These are phyloP conservation scores for Philereme vetulata DNA, from an alignment of 2,888 invertebrate species.

Conservation along the genomic window DNA sequence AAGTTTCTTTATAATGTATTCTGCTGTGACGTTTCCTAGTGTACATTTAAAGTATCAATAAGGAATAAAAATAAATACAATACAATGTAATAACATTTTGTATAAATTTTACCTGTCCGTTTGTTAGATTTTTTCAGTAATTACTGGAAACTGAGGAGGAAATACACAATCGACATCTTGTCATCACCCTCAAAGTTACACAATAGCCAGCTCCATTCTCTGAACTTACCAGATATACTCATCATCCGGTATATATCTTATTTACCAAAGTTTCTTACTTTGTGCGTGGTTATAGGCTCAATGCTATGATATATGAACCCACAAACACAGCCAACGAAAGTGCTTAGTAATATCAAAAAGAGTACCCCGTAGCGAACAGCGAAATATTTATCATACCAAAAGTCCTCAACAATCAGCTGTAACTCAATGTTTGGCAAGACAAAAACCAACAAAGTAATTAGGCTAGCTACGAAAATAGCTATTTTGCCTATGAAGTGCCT, in stretches of 20 bases:
- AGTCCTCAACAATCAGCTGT: slow-evolving; percentile 58
- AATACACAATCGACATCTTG: too few species aligned
- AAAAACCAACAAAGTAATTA: slow-evolving; percentile 84
- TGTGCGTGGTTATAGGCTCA: slow-evolving; percentile 62
- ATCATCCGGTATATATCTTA: slow-evolving; percentile 21
- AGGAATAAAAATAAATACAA: too few species aligned
- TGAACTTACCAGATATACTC: slow-evolving; percentile 26
- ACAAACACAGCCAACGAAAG: slow-evolving; percentile 54
- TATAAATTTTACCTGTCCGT: too few species aligned
- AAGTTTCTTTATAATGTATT: too few species aligned
- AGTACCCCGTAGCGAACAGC: slow-evolving; percentile 61
- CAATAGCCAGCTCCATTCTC: neutral
- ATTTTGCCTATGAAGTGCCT: slow-evolving; percentile 86
- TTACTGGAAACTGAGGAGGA: too few species aligned
- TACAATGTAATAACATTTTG: too few species aligned
- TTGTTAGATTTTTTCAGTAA: too few species aligned
- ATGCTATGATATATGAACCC: slow-evolving; percentile 63
- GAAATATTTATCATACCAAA: slow-evolving; percentile 76
- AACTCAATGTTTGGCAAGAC: slow-evolving; percentile 83
- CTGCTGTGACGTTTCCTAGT: too few species aligned
- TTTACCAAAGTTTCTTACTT: slow-evolving; percentile 62
- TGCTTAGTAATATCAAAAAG: slow-evolving; percentile 57
- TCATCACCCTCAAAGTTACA: too few species aligned
- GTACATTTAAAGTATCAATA: too few species aligned
- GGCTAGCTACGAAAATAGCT: slow-evolving; percentile 78